Evolutionary conservation across 2,888 invertebrate genomes (phyloP).

Genomic region (Phasia obesa): DNA sequence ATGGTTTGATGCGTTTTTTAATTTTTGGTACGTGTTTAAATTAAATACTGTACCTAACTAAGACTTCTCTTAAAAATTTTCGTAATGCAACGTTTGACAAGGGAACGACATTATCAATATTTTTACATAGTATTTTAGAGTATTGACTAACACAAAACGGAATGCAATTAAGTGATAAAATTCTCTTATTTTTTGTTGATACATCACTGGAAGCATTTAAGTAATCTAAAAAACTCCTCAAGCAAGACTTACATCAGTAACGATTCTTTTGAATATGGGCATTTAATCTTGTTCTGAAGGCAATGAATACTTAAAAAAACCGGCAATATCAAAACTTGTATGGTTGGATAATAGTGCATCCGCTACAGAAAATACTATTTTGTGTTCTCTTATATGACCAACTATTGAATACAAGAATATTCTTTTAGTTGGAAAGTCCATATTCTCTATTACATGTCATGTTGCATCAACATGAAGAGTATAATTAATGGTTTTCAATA

Average conservation of each 20-base stretch:
- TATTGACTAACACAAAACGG: conserved; percentile 3
- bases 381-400: conserved; percentile 2
- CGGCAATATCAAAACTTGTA: no score
- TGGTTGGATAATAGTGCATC: not conserved
- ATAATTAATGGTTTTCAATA: conserved; percentile 3
- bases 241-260: no score
- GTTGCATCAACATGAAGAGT: conserved; percentile 2
- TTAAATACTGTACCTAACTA: not conserved
- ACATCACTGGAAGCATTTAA: no score
- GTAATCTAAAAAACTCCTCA: not conserved
- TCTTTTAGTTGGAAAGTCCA: conserved; percentile 5
- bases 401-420: conserved; percentile 13
- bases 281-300: no score
- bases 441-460: not conserved
- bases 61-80: conserved; percentile 1
- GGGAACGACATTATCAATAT: no score
- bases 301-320: no score
- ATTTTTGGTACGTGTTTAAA: conserved; percentile 9
- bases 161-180: not conserved
- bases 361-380: conserved; percentile 7
- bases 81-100: not conserved
- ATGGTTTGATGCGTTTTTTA: not conserved
- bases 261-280: no score
- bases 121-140: not conserved
- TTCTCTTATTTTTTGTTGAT: not conserved